Evolutionary conservation across 2,888 invertebrate species (phyloP).

Genomic region (Athalia rosae): DNA sequence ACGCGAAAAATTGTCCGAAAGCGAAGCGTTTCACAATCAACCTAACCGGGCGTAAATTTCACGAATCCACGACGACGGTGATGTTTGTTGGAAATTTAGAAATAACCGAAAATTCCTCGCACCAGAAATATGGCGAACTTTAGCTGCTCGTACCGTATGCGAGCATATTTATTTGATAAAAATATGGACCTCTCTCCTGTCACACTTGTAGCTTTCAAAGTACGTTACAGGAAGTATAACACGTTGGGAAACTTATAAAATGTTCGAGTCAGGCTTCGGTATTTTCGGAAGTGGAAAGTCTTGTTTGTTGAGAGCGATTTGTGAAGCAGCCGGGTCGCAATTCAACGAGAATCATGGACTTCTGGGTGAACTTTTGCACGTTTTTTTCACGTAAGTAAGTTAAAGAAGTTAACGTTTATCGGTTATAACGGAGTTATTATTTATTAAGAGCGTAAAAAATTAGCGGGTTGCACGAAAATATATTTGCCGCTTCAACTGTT

Average conservation of each 20-base stretch:
- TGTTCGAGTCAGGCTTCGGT: slow-evolving; percentile 62
- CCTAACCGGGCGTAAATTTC: no score
- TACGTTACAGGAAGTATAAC: slow-evolving; percentile 47
- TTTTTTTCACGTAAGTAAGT: slow-evolving; percentile 78
- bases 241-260: slow-evolving; percentile 69
- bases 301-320: slow-evolving; percentile 85
- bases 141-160: no score
- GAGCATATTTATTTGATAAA: neutral
- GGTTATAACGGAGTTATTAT: slow-evolving; percentile 4
- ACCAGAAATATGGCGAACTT: no score
- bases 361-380: slow-evolving; percentile 83
- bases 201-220: neutral
- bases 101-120: neutral
- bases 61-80: no score
- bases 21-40: no score
- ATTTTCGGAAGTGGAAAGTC: slow-evolving; percentile 73
- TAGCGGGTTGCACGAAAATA: neutral
- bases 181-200: neutral
- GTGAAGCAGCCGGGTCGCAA: slow-evolving; percentile 83
- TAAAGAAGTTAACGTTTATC: neutral
- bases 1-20: no score
- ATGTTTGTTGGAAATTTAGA: neutral
- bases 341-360: slow-evolving; percentile 82
- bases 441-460: slow-evolving; percentile 8
- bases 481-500: no score